phyloP scores from a whole-genome alignment of 2,888 invertebrate genomes.

The Orchesellides sinensis region DNA sequence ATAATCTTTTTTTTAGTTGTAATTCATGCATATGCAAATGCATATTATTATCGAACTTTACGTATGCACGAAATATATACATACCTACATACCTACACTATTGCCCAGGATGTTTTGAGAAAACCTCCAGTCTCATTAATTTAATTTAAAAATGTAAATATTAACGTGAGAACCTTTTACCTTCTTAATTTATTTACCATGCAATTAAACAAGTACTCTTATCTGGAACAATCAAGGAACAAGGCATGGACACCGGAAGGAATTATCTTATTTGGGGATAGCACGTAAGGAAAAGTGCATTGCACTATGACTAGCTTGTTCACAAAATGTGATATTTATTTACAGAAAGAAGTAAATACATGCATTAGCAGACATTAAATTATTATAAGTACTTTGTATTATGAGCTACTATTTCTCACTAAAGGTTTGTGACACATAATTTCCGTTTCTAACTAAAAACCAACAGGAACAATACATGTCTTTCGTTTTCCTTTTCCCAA shows the following conservation, averaged over 20 bases:
- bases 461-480: background rate
- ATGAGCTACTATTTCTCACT: background rate
- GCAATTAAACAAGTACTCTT: too few species aligned
- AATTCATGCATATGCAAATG: too few species aligned
- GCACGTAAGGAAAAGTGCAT: background rate
- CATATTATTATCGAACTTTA: too few species aligned
- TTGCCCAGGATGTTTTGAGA: too few species aligned
- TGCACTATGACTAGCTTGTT: background rate
- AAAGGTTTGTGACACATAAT: background rate
- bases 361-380: background rate
- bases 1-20: too few species aligned
- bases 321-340: background rate
- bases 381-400: background rate
- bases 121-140: too few species aligned
- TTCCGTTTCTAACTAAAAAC: background rate
- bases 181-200: too few species aligned
- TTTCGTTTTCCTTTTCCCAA: background rate
- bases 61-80: too few species aligned
- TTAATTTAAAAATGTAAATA: too few species aligned
- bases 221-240: too few species aligned
- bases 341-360: background rate
- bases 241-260: background rate
- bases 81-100: too few species aligned
- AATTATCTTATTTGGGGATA: background rate
- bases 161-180: too few species aligned